Base-by-base conservation (phyloP, 1,140 invertebrate genomes). In the Drosophila carrolli region DNA sequence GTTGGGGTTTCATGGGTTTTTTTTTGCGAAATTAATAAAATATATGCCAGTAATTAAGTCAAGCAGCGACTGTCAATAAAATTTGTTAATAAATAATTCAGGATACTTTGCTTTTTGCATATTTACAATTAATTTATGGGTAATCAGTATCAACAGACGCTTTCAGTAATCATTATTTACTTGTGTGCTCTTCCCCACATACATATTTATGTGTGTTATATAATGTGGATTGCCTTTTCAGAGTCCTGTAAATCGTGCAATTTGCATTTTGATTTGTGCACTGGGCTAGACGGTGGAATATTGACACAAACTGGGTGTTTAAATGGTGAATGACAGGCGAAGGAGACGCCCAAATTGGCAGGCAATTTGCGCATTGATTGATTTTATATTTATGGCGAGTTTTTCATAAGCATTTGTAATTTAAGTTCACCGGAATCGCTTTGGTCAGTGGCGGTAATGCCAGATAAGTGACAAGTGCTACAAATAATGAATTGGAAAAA, bases 31-130 rank as follows among this genome's bases (percentile, higher is more conserved):
- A 90, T 90, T 90, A 90, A 90, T 90, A 90, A 90, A 86, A 90
- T 90, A 90, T 90, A 81, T 81, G 80, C 80, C 88, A 81, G 88
- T 91, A 91, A 91, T 91, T 91, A 91, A 91, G 88, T 90, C 88
- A 88, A 91, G 88, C 88, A 86, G 82, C 71, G 80, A 90, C 82
- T 88, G 88, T 90, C 88, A 86, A 90, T 90, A 90, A 90, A 90
- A 81, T 90, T 90, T 90, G 80, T 90, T 81, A 88, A 90, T 90
- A 86, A 90, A 90, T 90, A 90, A 90, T 90, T 90, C 88, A 90
- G 80, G 68, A 75, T 82, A 90, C 83, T 86, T 90, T 90, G 72
- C 83, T 86, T 86, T 86, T 83, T 88, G 83, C 83, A 83, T 86
- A 86, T 86, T 88, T 83, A 88, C 83, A 86, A 88, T 86, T 86